phyloP scores from a whole-genome alignment of 2,797 vertebrate species.

The Cirrhinus mrigala region DNA sequence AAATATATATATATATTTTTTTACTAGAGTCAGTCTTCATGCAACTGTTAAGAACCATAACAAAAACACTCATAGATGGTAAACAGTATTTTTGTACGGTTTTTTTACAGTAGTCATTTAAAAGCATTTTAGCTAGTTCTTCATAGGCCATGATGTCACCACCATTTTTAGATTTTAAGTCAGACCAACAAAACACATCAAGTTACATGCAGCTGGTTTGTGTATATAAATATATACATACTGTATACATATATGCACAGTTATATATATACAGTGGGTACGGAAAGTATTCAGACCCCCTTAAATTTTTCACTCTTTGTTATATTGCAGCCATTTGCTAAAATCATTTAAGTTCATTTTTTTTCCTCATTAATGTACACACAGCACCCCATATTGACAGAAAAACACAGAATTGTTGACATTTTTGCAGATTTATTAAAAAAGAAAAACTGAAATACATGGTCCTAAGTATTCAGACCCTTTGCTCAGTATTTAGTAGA shows the following conservation, averaged over 20 bases:
- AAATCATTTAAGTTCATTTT: no score
- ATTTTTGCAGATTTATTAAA: no score
- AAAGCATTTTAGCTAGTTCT: background rate
- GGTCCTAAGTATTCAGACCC: no score
- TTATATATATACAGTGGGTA: no score
- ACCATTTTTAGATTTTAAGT: conserved; percentile 6
- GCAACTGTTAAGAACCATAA: conserved; percentile 58
- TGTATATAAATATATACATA: background rate
- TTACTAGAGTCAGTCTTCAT: conserved; percentile 59
- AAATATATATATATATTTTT: conserved; percentile 66
- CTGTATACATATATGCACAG: background rate
- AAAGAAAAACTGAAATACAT: no score
- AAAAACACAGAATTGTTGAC: no score
- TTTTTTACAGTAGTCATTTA: background rate
- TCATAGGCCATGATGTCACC: background rate
- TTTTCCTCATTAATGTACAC: no score
- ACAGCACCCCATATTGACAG: no score
- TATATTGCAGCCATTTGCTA: no score
- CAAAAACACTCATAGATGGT: conserved; percentile 45
- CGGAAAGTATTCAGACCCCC: no score
- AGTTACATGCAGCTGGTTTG: background rate
- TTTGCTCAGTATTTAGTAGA: no score
- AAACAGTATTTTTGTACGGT: background rate
- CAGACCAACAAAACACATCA: conserved; percentile 8
- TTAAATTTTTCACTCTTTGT: no score